Conservation (phyloP, 2,888 invertebrate species). For the Tuta absoluta region DNA sequence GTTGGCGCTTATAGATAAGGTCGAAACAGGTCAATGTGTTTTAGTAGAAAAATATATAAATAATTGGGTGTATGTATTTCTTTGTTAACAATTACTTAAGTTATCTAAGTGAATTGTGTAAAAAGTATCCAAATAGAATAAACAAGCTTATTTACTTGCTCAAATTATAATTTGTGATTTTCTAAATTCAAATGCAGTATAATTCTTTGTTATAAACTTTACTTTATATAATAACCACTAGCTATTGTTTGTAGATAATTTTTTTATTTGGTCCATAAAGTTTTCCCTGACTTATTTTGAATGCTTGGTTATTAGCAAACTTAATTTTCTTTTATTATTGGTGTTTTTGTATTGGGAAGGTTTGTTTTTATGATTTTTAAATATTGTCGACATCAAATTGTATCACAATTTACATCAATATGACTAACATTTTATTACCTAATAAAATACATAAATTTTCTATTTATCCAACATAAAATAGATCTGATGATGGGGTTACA, state of each 20-base stretch:
- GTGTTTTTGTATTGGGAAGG: neutral
- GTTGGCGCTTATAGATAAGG: too few species aligned
- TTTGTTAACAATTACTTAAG: neutral
- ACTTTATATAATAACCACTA: too few species aligned
- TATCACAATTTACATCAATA: neutral
- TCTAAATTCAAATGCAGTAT: too few species aligned
- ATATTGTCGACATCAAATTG: neutral
- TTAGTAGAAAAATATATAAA: too few species aligned
- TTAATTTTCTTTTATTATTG: constrained; percentile 2
- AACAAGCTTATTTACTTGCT: neutral
- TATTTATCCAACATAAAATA: constrained; percentile 12
- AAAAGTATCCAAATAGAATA: neutral
- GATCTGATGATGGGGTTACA: constrained; percentile 33
- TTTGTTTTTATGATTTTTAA: neutral
- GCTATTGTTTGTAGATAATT: neutral
- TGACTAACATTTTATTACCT: neutral
- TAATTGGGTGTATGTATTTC: neutral
- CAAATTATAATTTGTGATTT: neutral
- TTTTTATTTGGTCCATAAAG: constrained; percentile 7
- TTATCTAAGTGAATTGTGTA: neutral
- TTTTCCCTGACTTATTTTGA: neutral
- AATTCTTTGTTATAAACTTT: neutral
- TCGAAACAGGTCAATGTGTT: too few species aligned
- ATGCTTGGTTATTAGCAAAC: neutral
- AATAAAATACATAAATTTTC: neutral